Percentiles rank a stretch among this genome's conserved stretches.
phyloP scores from a whole-genome alignment of 1,140 invertebrate species.

The Drosophila chauvacae region DNA sequence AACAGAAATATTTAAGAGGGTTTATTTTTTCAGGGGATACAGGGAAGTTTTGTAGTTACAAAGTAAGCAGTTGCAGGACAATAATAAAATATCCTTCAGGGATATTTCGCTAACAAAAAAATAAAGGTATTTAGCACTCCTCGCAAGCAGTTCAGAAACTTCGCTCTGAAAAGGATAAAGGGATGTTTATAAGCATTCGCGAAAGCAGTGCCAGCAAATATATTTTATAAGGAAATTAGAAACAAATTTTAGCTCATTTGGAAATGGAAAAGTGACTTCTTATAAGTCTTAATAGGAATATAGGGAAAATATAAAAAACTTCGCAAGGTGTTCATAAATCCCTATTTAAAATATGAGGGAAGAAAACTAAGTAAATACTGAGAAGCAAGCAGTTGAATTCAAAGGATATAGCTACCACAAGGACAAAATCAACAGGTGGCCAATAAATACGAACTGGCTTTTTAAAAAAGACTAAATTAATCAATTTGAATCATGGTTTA shows the following conservation, averaged over 20 bases:
- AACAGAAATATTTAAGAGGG: neutral
- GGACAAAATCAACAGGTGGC: neutral
- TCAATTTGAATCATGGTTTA: no score
- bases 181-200: neutral
- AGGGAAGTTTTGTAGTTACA: neutral
- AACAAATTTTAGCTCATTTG: neutral
- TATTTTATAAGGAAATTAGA: neutral
- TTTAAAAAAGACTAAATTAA: neutral
- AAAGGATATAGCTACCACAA: neutral
- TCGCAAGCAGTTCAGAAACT: neutral
- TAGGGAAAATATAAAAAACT: neutral
- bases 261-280: neutral
- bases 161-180: neutral
- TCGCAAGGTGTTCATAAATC: neutral
- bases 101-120: neutral
- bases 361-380: no score
- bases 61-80: neutral
- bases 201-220: neutral
- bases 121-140: neutral
- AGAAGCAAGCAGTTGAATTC: neutral
- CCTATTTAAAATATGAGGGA: neutral
- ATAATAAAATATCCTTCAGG: neutral
- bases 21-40: neutral
- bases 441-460: neutral
- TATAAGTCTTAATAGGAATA: neutral